Base-by-base conservation (phyloP, 2,888 invertebrate species). In the Julus scanicus region DNA sequence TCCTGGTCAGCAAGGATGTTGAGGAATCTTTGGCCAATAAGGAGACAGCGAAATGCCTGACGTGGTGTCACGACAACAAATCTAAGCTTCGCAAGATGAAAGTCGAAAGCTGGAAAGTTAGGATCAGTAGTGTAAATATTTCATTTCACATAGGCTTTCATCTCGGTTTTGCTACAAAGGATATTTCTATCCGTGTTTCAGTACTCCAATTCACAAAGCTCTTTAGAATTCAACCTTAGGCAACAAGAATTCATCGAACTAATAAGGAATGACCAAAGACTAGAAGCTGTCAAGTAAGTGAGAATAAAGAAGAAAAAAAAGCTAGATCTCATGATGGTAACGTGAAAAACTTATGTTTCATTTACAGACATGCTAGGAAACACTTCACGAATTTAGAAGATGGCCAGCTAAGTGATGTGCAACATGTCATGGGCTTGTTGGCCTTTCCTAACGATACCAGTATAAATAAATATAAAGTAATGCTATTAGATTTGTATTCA, bases 1-100 rank as follows among this genome's bases (percentile, higher is more conserved):
- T 94, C 90, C 91, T 93, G 90, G 92, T 93, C 2, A 93, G 93
- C 5, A 93, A 93, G 90, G 93, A 93, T 89, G 93, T 99, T 9
- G 98, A 98, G 92, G 95, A 95, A 89, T 97, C 98, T 89, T 92
- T 99, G 88, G 93, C 94, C 2, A 94, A 94, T 89, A 95, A 95
- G 88, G 97, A 98, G 92, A 98, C 98, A 0, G 94, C 94, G 2
- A 96, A 97, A 92, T 98, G 98, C 92, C 94, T 98, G 89, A 94
- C 95, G 89, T 99, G 99, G 99, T 99, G 99, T 93, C 96, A 97
- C 91, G 99, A 99, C 92, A 98, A 99, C 93, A 96, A 97, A 92
- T 98, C 98, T 57, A 98, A 98, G 92, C 94, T 99, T 89, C 94
- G 98, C 88, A 98, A 98, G 93, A 94, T 98, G 90, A 97, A 97